A percentile compares a stretch with the other conserved stretches of the same genome.
Evolutionary conservation across 2,797 vertebrate species (phyloP).

Genomic region (Pristis pectinata): DNA sequence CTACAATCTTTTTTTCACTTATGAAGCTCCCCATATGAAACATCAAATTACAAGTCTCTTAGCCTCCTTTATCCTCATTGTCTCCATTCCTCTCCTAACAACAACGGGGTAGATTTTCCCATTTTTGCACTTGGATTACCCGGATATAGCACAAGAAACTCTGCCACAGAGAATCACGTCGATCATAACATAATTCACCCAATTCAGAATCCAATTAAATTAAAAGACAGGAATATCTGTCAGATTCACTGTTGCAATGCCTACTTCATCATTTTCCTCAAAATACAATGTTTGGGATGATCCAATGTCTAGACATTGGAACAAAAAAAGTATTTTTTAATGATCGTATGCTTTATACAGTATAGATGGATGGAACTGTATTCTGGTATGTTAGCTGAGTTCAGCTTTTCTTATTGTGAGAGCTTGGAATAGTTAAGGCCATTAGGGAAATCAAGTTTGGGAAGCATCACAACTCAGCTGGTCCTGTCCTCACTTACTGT

Average conservation of each 20-base stretch:
- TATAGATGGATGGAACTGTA: not conserved
- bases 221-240: not conserved
- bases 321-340: not conserved
- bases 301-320: not conserved
- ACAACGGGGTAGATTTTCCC: not conserved
- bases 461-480: not conserved
- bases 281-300: not conserved
- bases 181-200: not conserved
- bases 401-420: not conserved
- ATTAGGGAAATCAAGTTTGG: not conserved
- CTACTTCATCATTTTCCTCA: not conserved
- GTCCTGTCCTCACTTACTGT: not conserved
- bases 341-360: not conserved
- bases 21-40: not conserved
- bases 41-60: not conserved
- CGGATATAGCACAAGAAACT: not conserved
- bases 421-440: not conserved
- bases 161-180: not conserved
- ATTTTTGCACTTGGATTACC: not conserved
- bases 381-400: not conserved
- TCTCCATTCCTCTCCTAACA: not conserved
- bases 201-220: not conserved
- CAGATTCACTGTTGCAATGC: not conserved
- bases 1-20: not conserved
- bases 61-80: not conserved